Conservation (phyloP, 2,888 invertebrate species). For the Clepsis dumicolana region DNA sequence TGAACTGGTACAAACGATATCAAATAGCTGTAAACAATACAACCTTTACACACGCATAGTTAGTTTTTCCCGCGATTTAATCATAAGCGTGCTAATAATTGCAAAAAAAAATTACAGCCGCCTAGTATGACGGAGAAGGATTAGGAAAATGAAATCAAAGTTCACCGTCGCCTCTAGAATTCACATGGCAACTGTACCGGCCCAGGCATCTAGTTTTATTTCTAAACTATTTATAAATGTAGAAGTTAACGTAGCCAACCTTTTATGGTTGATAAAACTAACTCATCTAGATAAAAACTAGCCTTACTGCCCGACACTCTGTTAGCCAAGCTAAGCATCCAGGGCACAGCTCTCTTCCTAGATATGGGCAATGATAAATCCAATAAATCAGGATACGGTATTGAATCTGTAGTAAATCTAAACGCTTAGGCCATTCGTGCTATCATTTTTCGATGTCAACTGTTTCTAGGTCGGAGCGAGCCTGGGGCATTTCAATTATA, state of each 20-base stretch:
- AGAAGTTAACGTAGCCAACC: constrained; percentile 9
- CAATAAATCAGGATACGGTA: constrained; percentile 42
- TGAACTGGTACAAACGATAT: constrained; percentile 74
- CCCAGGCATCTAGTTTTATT: background rate
- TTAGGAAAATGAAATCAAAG: background rate
- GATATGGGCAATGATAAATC: constrained; percentile 39
- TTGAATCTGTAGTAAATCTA: constrained; percentile 34
- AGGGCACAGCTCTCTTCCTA: constrained; percentile 37
- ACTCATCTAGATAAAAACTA: constrained; percentile 27
- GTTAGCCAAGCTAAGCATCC: constrained; percentile 26
- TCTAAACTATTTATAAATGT: background rate
- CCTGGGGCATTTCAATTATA: constrained; percentile 41
- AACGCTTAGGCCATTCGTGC: constrained; percentile 35
- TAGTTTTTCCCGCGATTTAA: constrained; percentile 65
- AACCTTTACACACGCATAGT: constrained; percentile 74
- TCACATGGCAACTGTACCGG: background rate
- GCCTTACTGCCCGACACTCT: constrained; percentile 17
- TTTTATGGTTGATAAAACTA: constrained; percentile 11
- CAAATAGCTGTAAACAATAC: constrained; percentile 76
- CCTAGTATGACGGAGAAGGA: background rate
- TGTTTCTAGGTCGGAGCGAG: constrained; percentile 33
- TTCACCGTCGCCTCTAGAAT: background rate
- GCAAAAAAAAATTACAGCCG: constrained; percentile 25
- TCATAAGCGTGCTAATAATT: constrained; percentile 30
- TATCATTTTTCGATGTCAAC: constrained; percentile 42